Evolutionary conservation across 2,113 vertebrate genomes (phyloP), one percentile per base, ranked within the genome.

Genomic region (Engystomops pustulosus): DNA sequence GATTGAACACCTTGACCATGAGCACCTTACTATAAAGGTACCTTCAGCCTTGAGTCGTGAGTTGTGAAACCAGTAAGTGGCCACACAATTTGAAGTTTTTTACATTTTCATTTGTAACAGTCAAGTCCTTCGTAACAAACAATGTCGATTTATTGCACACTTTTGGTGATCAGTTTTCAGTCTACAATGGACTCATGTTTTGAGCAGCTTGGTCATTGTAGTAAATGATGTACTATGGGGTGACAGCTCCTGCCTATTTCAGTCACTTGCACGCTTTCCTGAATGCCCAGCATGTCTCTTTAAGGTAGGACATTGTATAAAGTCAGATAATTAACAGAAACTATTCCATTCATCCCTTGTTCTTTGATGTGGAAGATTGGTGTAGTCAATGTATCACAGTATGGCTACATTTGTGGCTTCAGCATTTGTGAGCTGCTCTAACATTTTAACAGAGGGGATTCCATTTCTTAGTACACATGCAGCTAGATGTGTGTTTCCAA

Each of bases 401-500:
- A 77, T 77, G 62, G 62, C 32, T 68, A 78, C 55, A 78, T 78
- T 23, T 44, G 34, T 77, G 82, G 44, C 45, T 84, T 58, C 25
- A 62, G 55, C 38, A 67, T 67, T 83, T 76, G 80, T 58, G 49
- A 41, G 49, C 80, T 72, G 47, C 80, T 82, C 3, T 45, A 82
- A 74, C 80, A 82, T 82, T 82, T 44, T 69, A 85, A 79, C 83
- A 79, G 83, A 85, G 83, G 82, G 83, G 83, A 85, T 85, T 79
- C 83, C 83, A 85, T 85, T 85, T 85, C 83, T 79, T 85, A 23
- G 83, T 79, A 70, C 55, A 10, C 62, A 45, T 85, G 71, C 74
- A 70, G 83, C 83, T 85, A 78, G 62, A 85, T 85, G 83, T 70
- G 74, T 85, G 83, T 85, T 85, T 85, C 83, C 83, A 79, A 70